phyloP scores from a whole-genome alignment of 2,797 vertebrate species.

The Macropodus opercularis region DNA sequence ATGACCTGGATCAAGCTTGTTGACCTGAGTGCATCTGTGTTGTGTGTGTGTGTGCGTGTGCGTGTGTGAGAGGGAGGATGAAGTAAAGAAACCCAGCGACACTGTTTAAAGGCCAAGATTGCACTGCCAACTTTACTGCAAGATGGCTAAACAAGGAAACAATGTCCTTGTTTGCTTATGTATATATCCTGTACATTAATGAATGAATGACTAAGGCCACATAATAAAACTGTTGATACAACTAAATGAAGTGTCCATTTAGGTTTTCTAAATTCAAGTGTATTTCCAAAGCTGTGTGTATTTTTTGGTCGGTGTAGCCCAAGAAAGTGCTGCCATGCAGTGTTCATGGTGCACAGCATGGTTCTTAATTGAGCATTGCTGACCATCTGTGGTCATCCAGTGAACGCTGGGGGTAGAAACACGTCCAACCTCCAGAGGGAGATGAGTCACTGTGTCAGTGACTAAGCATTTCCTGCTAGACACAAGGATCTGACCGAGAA shows the following conservation, averaged over 20 bases:
- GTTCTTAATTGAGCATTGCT: slow-evolving; percentile 58
- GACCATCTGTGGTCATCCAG: slow-evolving; percentile 49
- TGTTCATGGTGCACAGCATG: slow-evolving; percentile 44
- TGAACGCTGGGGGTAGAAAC: slow-evolving; percentile 60
- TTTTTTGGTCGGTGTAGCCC: slow-evolving; percentile 34
- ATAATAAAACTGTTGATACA: slow-evolving; percentile 70
- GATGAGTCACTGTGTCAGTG: slow-evolving; percentile 62
- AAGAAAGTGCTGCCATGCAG: slow-evolving; percentile 38
- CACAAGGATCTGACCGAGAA: slow-evolving; percentile 2
- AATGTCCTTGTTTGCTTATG: slow-evolving; percentile 64
- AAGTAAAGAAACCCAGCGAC: slow-evolving; percentile 53
- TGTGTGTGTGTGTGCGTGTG: too few relatives aligned
- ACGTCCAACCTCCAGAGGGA: slow-evolving; percentile 16
- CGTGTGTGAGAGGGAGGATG: background rate
- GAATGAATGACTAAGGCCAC: slow-evolving; percentile 70
- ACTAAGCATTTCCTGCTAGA: slow-evolving; percentile 66
- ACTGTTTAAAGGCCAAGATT: slow-evolving; percentile 66
- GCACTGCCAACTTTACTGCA: slow-evolving; percentile 76
- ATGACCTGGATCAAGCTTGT: slow-evolving; percentile 29
- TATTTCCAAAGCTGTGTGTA: slow-evolving; percentile 19
- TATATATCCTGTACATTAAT: slow-evolving; percentile 79
- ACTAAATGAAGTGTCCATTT: background rate
- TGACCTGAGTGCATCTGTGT: slow-evolving; percentile 14
- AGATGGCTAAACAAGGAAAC: slow-evolving; percentile 51
- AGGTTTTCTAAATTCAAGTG: background rate